Evolutionary conservation across 2,888 invertebrate species (phyloP).

Genomic region (Lysandra coridon): DNA sequence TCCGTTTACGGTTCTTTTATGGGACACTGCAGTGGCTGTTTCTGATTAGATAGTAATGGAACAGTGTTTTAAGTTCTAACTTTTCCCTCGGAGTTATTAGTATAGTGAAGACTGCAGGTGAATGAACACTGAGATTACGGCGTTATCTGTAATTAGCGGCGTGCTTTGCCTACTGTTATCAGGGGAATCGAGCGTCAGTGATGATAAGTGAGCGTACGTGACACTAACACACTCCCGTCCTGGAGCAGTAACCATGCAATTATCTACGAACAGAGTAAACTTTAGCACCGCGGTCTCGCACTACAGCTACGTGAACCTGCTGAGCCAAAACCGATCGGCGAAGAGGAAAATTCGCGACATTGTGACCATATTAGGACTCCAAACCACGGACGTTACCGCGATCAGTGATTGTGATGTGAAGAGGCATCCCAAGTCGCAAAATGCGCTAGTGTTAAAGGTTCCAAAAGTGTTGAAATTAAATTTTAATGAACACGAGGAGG

Average conservation of each 20-base stretch:
- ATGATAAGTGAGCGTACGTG: conserved; percentile 52
- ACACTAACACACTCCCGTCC: conserved; percentile 36
- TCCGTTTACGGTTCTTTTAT: neutral
- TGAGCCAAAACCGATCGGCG: conserved; percentile 59
- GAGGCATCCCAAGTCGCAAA: conserved; percentile 28
- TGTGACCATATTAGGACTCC: conserved; percentile 64
- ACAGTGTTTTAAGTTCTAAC: neutral
- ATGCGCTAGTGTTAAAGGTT: conserved; percentile 49
- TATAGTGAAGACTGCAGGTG: conserved; percentile 42
- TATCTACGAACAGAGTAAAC: conserved; percentile 65
- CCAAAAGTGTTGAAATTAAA: conserved; percentile 48
- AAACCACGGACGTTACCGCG: conserved; percentile 56
- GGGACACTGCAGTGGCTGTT: neutral
- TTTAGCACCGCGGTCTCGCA: conserved; percentile 68
- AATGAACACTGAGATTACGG: conserved; percentile 53
- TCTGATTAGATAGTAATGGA: conserved; percentile 1
- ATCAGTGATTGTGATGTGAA: conserved; percentile 36
- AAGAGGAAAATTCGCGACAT: conserved; percentile 64
- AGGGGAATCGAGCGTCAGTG: conserved; percentile 49
- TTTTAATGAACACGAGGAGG: conserved; percentile 44
- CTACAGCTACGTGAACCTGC: conserved; percentile 67
- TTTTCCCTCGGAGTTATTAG: neutral
- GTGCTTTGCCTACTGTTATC: conserved; percentile 59
- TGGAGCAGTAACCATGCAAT: conserved; percentile 56
- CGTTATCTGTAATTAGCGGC: conserved; percentile 55